phyloP scores from a whole-genome alignment of 1,140 invertebrate genomes.

The Drosophila melanica region DNA sequence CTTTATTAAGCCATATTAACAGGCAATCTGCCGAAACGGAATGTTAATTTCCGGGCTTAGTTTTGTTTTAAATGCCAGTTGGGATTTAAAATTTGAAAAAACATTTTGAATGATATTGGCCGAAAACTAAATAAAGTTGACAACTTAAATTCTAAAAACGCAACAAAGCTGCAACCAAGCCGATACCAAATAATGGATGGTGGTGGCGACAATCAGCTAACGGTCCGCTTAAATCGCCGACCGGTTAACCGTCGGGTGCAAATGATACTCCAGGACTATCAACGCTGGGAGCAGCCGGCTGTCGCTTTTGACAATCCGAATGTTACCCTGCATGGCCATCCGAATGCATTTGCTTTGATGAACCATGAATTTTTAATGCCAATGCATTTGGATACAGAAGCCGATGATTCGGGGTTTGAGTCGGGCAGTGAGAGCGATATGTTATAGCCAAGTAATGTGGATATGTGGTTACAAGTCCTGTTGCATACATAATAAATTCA shows the following conservation, averaged over 20 bases:
- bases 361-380: not conserved
- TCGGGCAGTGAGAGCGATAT: conserved; percentile 53
- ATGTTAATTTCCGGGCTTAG: conserved; percentile 49
- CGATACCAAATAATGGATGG: conserved; percentile 51
- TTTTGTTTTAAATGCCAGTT: conserved; percentile 41
- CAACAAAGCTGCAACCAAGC: conserved; percentile 3
- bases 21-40: conserved; percentile 46
- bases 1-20: conserved; percentile 69
- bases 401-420: conserved; percentile 65
- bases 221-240: conserved; percentile 12
- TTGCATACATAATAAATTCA: conserved; percentile 37
- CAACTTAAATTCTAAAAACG: conserved; percentile 43
- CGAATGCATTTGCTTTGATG: not conserved
- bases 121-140: conserved; percentile 4
- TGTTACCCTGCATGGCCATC: not conserved
- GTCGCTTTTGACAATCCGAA: not conserved
- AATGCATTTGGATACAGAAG: not conserved
- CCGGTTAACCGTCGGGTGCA: conserved; percentile 26
- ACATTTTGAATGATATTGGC: conserved; percentile 21
- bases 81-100: conserved; percentile 3
- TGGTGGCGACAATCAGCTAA: conserved; percentile 58
- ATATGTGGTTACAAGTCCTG: conserved; percentile 25
- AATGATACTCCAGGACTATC: conserved; percentile 15
- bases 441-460: conserved; percentile 15
- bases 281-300: not conserved